These are phyloP conservation scores for Mormyrus proboscirostris DNA, from an alignment of 2,797 vertebrate genomes.

Conservation along the genomic window DNA sequence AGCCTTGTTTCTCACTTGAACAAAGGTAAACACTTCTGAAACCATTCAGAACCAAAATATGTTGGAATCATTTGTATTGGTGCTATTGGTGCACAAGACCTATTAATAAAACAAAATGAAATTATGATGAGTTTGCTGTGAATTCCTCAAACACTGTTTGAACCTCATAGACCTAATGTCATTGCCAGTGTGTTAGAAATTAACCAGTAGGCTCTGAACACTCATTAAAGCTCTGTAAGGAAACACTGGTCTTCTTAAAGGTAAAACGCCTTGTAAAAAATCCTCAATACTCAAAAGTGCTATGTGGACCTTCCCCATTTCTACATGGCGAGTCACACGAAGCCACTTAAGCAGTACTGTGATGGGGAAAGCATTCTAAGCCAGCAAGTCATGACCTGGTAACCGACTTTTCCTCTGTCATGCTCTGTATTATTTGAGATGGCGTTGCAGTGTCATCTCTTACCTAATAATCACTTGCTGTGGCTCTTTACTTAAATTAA, in stretches of 20 bases:
- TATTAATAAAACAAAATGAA: not conserved
- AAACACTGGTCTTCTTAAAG: conserved; percentile 56
- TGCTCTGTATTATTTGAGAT: conserved; percentile 61
- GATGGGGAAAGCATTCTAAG: conserved; percentile 62
- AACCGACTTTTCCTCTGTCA: conserved; percentile 66
- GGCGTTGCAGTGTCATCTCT: conserved; percentile 59
- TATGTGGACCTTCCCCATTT: conserved; percentile 52
- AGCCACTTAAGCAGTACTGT: conserved; percentile 61
- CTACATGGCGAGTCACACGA: conserved; percentile 66
- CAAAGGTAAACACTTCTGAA: not conserved
- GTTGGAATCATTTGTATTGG: not conserved
- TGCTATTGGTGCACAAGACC: not conserved
- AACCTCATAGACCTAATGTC: not conserved
- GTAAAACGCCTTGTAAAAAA: conserved; percentile 35
- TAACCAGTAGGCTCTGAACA: conserved; percentile 46
- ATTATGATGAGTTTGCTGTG: not conserved
- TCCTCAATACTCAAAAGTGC: conserved; percentile 20
- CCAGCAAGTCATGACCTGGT: conserved; percentile 72
- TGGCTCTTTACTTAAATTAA: conserved; percentile 34
- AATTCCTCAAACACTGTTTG: not conserved
- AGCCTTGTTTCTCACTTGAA: not conserved
- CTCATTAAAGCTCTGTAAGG: conserved; percentile 48
- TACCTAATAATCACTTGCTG: conserved; percentile 54
- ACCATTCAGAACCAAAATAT: not conserved
- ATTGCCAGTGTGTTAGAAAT: conserved; percentile 28